Evolutionary conservation across 2,113 vertebrate genomes (phyloP).

Genomic region (Carettochelys insculpta): DNA sequence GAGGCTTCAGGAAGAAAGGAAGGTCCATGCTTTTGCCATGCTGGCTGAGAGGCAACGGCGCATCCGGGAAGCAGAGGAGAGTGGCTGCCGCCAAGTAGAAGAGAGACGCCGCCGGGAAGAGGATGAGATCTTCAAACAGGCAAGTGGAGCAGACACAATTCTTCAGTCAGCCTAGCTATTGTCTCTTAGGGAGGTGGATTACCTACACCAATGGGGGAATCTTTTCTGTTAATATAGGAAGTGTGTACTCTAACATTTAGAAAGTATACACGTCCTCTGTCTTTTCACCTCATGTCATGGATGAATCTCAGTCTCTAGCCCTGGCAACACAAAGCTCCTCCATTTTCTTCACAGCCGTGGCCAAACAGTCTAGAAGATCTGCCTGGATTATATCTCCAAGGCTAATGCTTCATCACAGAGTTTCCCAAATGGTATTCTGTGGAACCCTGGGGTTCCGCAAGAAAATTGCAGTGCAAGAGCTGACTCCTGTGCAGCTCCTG

Average conservation of each 20-base stretch:
- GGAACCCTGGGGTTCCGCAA: too few relatives aligned
- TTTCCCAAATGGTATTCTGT: too few relatives aligned
- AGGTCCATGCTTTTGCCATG: constrained; percentile 86
- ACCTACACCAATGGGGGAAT: background rate
- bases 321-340: background rate
- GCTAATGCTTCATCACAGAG: too few relatives aligned
- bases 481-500: too few relatives aligned
- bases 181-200: background rate
- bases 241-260: background rate
- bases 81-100: constrained; percentile 88
- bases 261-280: background rate
- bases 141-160: constrained; percentile 31
- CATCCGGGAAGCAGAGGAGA: constrained; percentile 90
- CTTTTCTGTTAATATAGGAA: background rate
- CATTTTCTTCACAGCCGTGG: background rate
- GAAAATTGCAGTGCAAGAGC: too few relatives aligned
- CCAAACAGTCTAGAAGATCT: too few relatives aligned
- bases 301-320: background rate
- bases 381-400: background rate
- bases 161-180: background rate
- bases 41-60: constrained; percentile 88
- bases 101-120: constrained; percentile 81
- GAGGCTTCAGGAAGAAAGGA: constrained; percentile 88
- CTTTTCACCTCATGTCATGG: background rate
- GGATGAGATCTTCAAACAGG: constrained; percentile 92